Conservation (phyloP, 2,888 invertebrate genomes). For the Eumacrocentrus americanus region DNA sequence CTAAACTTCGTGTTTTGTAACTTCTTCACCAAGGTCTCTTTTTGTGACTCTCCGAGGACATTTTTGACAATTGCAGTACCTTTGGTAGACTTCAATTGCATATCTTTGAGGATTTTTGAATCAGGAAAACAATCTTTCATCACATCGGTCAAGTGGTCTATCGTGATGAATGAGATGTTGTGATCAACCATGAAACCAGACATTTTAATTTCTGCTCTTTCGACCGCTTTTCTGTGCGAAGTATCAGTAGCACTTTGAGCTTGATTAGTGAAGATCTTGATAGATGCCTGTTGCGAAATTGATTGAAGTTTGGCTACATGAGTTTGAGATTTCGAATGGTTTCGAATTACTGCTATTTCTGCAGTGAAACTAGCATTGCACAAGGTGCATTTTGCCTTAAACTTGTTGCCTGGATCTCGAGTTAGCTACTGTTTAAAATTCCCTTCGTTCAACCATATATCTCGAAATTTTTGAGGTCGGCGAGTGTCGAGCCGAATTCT, state of each 20-base stretch:
- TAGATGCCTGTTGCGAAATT: conserved; percentile 2
- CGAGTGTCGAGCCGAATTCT: conserved; percentile 2
- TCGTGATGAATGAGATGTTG: conserved; percentile 27
- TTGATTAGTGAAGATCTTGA: conserved; percentile 6
- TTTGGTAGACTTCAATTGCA: conserved; percentile 41
- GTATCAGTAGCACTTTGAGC: neutral
- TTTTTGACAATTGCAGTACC: conserved; percentile 39
- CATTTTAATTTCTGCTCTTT: conserved; percentile 31
- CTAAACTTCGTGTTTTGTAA: conserved; percentile 41
- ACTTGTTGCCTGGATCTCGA: conserved; percentile 3
- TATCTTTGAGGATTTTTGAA: conserved; percentile 39
- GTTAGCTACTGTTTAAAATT: conserved; percentile 14
- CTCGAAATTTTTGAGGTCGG: conserved; percentile 17
- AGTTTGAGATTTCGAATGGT: conserved; percentile 11
- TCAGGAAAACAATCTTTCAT: conserved; percentile 43
- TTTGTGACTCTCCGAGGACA: conserved; percentile 41
- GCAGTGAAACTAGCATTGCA: conserved; percentile 11
- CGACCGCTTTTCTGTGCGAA: neutral
- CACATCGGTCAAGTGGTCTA: conserved; percentile 30
- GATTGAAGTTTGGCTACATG: conserved; percentile 12
- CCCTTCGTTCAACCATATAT: conserved; percentile 13
- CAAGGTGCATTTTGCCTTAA: conserved; percentile 20
- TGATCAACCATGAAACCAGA: conserved; percentile 32
- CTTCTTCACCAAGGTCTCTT: conserved; percentile 37
- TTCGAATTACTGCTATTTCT: conserved; percentile 18